phyloP scores from a whole-genome alignment of 2,113 vertebrate species.

The Ibidorhyncha struthersii region DNA sequence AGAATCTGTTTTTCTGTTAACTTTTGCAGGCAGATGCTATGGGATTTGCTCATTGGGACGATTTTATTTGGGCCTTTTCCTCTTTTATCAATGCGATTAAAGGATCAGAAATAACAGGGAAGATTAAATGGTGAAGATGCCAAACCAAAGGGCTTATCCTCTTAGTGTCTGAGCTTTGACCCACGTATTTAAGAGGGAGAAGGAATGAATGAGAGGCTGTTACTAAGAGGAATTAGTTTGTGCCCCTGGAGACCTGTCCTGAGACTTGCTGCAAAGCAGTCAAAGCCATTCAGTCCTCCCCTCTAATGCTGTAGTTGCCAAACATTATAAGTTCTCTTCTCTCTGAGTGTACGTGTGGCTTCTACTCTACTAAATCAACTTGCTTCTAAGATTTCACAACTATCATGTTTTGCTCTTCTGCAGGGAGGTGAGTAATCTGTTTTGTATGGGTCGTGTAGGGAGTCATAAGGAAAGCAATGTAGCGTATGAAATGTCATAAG shows the following conservation, averaged over 20 bases:
- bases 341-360: not conserved
- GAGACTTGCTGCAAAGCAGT: not conserved
- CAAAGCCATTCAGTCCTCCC: not conserved
- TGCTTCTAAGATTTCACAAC: not conserved
- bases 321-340: not conserved
- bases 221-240: constrained; percentile 39
- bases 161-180: constrained; percentile 70
- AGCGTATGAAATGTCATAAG: not conserved
- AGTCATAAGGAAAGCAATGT: not conserved
- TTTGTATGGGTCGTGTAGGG: not conserved
- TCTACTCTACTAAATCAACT: not conserved
- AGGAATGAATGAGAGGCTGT: constrained; percentile 34
- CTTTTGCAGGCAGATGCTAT: not conserved
- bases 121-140: constrained; percentile 76
- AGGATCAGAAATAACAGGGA: constrained; percentile 77
- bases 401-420: not conserved
- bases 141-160: constrained; percentile 71
- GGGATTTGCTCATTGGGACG: constrained; percentile 5
- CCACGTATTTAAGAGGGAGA: constrained; percentile 35
- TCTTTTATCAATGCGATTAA: constrained; percentile 73
- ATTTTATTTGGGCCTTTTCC: constrained; percentile 53
- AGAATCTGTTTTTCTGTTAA: not conserved
- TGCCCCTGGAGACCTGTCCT: not conserved
- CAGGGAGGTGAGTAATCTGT: not conserved
- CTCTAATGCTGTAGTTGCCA: not conserved